Conservation (phyloP, 2,113 vertebrate genomes). For the Cyphomyrus discorhynchus region DNA sequence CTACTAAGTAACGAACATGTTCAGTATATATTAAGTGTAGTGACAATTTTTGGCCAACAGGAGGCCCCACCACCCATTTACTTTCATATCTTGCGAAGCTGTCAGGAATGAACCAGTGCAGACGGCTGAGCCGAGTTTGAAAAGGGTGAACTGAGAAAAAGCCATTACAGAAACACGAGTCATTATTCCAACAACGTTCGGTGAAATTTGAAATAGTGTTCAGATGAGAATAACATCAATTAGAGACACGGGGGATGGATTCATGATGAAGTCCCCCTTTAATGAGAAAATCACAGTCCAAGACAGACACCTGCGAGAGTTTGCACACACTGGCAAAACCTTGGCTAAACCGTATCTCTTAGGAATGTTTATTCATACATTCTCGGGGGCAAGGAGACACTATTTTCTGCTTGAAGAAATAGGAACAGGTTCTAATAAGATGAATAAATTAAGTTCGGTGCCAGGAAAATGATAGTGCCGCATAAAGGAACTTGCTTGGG, state of each 20-base stretch:
- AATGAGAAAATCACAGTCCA: background rate
- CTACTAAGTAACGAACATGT: background rate
- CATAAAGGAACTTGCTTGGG: slow-evolving; percentile 22
- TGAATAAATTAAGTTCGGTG: slow-evolving; percentile 30
- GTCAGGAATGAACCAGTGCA: background rate
- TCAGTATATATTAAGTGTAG: background rate
- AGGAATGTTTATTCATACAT: slow-evolving; percentile 25
- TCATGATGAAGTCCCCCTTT: background rate
- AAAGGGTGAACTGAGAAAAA: background rate
- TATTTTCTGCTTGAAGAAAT: slow-evolving; percentile 27
- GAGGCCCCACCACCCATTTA: background rate
- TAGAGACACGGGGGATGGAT: background rate
- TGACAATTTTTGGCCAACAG: background rate
- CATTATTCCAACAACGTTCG: background rate
- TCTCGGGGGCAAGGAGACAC: slow-evolving; percentile 1
- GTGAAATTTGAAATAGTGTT: slow-evolving; percentile 8
- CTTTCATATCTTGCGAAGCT: background rate
- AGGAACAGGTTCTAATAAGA: slow-evolving; percentile 26
- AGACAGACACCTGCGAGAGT: background rate
- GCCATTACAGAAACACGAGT: background rate
- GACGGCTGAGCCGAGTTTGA: background rate
- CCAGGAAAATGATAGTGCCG: slow-evolving; percentile 3
- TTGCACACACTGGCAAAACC: background rate
- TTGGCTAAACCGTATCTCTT: background rate
- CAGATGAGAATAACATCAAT: slow-evolving; percentile 7